phyloP scores from a whole-genome alignment of 1,140 invertebrate species.

The Mamestra configurata region DNA sequence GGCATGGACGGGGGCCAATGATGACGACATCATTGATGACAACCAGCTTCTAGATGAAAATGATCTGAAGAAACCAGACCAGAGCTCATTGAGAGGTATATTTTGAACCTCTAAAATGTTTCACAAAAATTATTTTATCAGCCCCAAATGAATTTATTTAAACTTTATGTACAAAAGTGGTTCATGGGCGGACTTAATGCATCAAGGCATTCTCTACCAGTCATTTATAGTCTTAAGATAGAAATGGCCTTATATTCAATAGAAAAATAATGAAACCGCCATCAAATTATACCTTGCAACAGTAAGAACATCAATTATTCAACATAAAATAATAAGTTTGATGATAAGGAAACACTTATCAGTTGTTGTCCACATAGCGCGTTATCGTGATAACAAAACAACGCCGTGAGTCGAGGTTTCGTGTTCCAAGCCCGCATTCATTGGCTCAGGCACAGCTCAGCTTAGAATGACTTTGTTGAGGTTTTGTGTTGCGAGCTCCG shows the following conservation, averaged over 20 bases:
- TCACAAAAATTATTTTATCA: too few relatives aligned
- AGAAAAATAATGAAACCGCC: not conserved
- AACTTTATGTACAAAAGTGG: too few relatives aligned
- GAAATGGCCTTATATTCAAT: not conserved
- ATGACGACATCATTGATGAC: constrained; percentile 95
- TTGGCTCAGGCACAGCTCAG: not conserved
- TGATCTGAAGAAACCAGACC: constrained; percentile 95
- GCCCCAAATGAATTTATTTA: too few relatives aligned
- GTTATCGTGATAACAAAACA: constrained; percentile 57
- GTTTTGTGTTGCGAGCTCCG: constrained; percentile 75
- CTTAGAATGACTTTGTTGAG: constrained; percentile 58
- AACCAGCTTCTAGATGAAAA: constrained; percentile 96
- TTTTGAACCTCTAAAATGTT: too few relatives aligned
- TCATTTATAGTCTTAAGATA: too few relatives aligned
- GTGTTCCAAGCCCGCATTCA: constrained; percentile 60
- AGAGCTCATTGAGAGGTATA: constrained; percentile 93
- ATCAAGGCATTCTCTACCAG: too few relatives aligned
- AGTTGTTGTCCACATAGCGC: constrained; percentile 34
- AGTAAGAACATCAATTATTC: not conserved
- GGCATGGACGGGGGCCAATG: constrained; percentile 93
- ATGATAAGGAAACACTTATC: constrained; percentile 31
- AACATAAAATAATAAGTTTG: constrained; percentile 11
- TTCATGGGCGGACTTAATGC: too few relatives aligned
- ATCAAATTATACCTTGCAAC: not conserved
- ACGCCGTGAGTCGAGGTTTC: constrained; percentile 62